phyloP scores from a whole-genome alignment of 2,888 invertebrate species.

The Stenichneumon culpator region DNA sequence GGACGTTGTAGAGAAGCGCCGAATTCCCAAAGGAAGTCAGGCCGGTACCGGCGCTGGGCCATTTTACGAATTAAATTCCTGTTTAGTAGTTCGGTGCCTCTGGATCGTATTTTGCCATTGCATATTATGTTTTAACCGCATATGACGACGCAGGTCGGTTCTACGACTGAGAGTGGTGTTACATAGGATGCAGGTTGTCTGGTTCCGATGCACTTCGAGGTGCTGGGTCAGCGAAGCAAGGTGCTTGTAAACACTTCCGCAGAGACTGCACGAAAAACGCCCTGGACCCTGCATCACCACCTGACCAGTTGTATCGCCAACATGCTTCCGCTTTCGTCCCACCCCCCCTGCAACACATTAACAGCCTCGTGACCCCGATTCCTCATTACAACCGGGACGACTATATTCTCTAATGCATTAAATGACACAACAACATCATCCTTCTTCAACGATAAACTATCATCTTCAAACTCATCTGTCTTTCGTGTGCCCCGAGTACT shows the following conservation, averaged over 20 bases:
- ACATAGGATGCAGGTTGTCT: slow-evolving; percentile 85
- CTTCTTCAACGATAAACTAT: slow-evolving; percentile 36
- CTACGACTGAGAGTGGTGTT: slow-evolving; percentile 85
- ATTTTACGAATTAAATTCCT: slow-evolving; percentile 80
- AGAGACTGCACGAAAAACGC: slow-evolving; percentile 85
- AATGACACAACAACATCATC: slow-evolving; percentile 37
- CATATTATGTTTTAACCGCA: slow-evolving; percentile 85
- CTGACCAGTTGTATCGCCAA: slow-evolving; percentile 84
- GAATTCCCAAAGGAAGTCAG: slow-evolving; percentile 19
- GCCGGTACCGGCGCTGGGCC: slow-evolving; percentile 9
- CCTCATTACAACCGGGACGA: slow-evolving; percentile 72
- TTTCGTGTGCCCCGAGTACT: slow-evolving; percentile 20
- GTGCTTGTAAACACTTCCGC: slow-evolving; percentile 85
- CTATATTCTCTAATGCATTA: slow-evolving; percentile 55
- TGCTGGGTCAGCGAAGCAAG: slow-evolving; percentile 85
- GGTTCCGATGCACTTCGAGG: slow-evolving; percentile 85
- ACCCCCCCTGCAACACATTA: slow-evolving; percentile 85
- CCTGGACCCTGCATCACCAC: slow-evolving; percentile 85
- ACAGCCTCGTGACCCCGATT: slow-evolving; percentile 84
- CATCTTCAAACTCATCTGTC: neutral
- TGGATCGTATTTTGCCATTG: slow-evolving; percentile 85
- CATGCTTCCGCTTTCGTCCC: slow-evolving; percentile 85
- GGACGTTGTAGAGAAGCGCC: slow-evolving; percentile 49
- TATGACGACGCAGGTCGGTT: slow-evolving; percentile 85
- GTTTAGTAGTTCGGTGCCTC: slow-evolving; percentile 81